Evolutionary conservation across 2,797 vertebrate genomes (phyloP).

Genomic region (Mionectes olivaceus): DNA sequence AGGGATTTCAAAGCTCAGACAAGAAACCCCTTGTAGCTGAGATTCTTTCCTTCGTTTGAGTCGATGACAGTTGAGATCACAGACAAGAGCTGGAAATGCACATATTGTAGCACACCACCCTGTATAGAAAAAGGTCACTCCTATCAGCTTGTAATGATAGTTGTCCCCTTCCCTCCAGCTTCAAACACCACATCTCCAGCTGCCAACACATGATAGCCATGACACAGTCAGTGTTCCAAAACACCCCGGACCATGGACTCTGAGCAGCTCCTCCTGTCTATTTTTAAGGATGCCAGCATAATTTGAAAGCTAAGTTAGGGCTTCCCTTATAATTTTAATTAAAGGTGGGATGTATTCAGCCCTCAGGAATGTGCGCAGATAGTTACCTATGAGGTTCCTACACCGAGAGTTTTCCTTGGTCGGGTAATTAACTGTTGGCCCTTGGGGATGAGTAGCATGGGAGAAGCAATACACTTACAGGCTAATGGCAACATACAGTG

Average conservation of each 20-base stretch:
- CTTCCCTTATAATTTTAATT: background rate
- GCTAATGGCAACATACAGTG: background rate
- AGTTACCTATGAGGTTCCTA: background rate
- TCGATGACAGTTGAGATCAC: rapidly evolving
- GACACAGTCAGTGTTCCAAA: background rate
- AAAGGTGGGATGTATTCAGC: background rate
- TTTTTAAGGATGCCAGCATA: background rate
- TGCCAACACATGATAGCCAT: rapidly evolving
- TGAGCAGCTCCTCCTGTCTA: background rate
- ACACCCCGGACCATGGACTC: background rate
- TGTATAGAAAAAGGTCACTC: background rate
- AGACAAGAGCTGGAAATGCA: background rate
- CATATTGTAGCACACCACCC: background rate
- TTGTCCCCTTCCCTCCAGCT: background rate
- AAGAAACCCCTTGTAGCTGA: background rate
- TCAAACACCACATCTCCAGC: background rate
- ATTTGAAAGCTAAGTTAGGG: background rate
- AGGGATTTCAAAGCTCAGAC: background rate
- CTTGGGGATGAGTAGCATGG: background rate
- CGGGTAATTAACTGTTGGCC: background rate
- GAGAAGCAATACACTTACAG: background rate
- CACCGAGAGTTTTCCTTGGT: background rate
- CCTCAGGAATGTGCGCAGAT: background rate
- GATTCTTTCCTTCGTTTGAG: background rate
- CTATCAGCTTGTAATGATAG: background rate